These are phyloP conservation scores for Brachionus asplanchnoidis DNA, from an alignment of 1,140 invertebrate species.

Conservation along the genomic window DNA sequence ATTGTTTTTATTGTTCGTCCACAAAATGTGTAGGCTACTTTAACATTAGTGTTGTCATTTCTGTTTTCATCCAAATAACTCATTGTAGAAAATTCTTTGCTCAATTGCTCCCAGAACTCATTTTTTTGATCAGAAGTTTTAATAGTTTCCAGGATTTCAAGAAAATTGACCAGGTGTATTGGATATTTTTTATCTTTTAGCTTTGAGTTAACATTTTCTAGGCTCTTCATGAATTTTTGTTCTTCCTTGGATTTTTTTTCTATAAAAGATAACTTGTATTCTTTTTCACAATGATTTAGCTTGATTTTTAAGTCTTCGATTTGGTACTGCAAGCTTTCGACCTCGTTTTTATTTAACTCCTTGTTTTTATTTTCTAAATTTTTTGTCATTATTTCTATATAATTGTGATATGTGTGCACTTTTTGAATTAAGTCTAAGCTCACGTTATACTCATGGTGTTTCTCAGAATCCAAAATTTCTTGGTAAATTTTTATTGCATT, in stretches of 20 bases:
- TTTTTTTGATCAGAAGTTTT: background rate
- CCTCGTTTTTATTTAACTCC: background rate
- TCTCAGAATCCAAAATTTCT: conserved; percentile 30
- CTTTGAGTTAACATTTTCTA: background rate
- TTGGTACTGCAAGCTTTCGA: background rate
- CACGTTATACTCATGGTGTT: background rate
- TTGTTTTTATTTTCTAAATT: background rate
- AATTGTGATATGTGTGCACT: conserved; percentile 40
- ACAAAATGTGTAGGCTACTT: background rate
- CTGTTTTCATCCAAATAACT: background rate
- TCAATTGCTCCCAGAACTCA: conserved; percentile 9
- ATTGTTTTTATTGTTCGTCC: conserved; percentile 9
- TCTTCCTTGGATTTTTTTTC: conserved; percentile 6
- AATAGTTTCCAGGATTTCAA: background rate
- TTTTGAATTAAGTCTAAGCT: conserved; percentile 27
- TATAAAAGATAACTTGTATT: background rate
- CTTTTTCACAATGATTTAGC: background rate
- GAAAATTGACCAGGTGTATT: background rate
- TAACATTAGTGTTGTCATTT: background rate
- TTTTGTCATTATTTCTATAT: background rate
- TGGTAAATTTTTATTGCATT: conserved; percentile 25
- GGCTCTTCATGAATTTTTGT: background rate
- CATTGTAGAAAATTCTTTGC: background rate
- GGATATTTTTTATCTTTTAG: background rate
- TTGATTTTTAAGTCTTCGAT: background rate